Conservation (phyloP, 2,888 invertebrate genomes). For the Camptogramma bilineatum region DNA sequence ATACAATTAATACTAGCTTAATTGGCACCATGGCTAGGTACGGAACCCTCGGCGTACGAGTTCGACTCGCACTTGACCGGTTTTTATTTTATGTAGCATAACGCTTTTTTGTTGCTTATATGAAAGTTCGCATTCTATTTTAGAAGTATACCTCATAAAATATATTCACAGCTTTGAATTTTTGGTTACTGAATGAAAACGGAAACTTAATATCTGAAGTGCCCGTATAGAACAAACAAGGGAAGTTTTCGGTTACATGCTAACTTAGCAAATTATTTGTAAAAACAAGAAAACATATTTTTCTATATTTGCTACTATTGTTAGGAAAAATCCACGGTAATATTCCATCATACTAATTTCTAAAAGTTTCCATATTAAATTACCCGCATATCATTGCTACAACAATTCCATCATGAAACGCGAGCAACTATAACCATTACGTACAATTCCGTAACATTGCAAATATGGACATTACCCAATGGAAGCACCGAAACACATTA, state of each 20-base stretch:
- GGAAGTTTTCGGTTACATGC: too few species aligned
- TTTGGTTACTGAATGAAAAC: too few species aligned
- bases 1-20: too few species aligned
- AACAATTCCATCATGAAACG: slow-evolving; percentile 9
- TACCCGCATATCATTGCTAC: background rate
- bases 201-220: too few species aligned
- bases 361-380: slow-evolving; percentile 1
- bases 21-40: too few species aligned
- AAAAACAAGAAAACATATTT: background rate
- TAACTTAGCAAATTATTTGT: too few species aligned
- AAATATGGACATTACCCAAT: slow-evolving; percentile 41
- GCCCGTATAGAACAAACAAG: too few species aligned
- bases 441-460: slow-evolving; percentile 36
- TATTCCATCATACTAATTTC: slow-evolving; percentile 1
- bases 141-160: too few species aligned
- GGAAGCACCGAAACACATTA: slow-evolving; percentile 39
- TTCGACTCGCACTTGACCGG: too few species aligned
- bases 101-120: background rate
- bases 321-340: background rate
- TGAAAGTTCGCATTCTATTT: background rate
- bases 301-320: background rate
- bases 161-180: too few species aligned
- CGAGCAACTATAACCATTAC: slow-evolving; percentile 22
- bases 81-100: background rate
- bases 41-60: too few species aligned